Percentiles rank a stretch among this genome's conserved stretches.
Conservation (phyloP, 2,113 vertebrate species). For the Oreocharis arfaki region DNA sequence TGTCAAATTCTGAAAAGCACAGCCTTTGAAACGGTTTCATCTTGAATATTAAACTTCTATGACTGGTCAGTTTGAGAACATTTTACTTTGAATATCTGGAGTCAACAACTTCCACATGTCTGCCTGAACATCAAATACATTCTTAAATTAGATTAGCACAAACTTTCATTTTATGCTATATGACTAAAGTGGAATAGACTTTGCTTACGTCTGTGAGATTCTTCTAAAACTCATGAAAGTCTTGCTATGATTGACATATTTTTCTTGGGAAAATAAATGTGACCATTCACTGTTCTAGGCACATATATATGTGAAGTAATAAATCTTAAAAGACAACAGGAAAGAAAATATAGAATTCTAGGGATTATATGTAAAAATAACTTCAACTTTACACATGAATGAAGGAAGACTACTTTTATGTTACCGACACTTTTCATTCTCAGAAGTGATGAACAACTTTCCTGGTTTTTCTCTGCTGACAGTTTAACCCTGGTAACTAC, state of each 20-base stretch:
- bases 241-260: not conserved
- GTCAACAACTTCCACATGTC: not conserved
- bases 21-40: not conserved
- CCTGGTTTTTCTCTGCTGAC: not conserved
- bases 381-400: slow-evolving; percentile 30
- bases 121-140: not conserved
- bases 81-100: not conserved
- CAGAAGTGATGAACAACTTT: not conserved
- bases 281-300: not conserved
- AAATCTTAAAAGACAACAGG: not conserved
- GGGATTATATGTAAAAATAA: slow-evolving; percentile 38
- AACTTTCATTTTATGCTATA: not conserved
- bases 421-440: not conserved
- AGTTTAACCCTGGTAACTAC: not conserved
- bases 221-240: not conserved
- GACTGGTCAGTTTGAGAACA: not conserved
- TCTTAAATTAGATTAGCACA: not conserved
- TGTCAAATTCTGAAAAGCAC: not conserved
- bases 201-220: not conserved
- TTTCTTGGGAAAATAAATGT: not conserved
- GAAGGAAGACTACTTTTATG: not conserved
- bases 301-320: not conserved
- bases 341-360: not conserved
- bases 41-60: not conserved
- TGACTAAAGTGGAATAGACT: not conserved